Conservation (phyloP, 2,113 vertebrate species). For the Ramphastos sulfuratus region DNA sequence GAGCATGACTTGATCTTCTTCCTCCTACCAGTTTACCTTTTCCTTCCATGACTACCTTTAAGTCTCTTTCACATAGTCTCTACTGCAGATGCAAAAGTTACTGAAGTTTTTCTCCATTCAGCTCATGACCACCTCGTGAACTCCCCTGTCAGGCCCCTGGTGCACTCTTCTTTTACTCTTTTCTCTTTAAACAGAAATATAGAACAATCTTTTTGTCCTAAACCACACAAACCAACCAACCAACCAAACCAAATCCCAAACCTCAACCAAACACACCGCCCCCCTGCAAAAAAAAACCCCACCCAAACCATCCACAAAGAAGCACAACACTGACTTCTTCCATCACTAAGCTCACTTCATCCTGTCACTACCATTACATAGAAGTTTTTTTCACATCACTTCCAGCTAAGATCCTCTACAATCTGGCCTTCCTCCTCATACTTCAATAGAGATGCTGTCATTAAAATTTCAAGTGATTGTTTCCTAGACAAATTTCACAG, state of each 20-base stretch:
- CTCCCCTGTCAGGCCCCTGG: neutral
- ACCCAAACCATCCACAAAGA: no score
- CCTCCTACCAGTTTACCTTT: neutral
- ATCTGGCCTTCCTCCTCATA: neutral
- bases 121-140: neutral
- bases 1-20: neutral
- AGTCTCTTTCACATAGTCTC: neutral
- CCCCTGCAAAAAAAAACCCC: no score
- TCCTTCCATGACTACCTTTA: neutral
- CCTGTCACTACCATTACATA: neutral
- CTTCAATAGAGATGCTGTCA: neutral
- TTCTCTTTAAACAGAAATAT: neutral
- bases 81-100: rapidly evolving
- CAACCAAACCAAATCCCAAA: no score
- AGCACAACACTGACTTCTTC: neutral
- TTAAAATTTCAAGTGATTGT: neutral
- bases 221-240: neutral
- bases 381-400: neutral
- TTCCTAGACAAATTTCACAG: neutral
- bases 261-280: no score
- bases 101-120: neutral
- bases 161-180: neutral
- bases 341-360: neutral
- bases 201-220: neutral
- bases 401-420: neutral